These are phyloP conservation scores for Ostrea edulis DNA, from an alignment of 1,140 invertebrate species.

Conservation along the genomic window DNA sequence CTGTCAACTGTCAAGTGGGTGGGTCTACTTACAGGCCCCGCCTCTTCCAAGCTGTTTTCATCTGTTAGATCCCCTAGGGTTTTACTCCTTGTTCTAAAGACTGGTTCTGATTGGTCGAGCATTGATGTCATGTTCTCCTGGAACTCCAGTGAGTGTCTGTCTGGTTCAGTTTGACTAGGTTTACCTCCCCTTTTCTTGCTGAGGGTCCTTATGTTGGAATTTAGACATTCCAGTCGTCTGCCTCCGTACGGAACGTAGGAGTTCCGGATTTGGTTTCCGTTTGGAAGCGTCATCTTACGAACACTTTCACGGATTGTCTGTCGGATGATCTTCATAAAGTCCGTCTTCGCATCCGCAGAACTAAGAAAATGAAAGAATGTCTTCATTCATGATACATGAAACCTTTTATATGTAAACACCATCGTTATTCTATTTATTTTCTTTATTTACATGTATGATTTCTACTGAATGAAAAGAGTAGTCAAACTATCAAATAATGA, in stretches of 20 bases:
- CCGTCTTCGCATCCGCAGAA: constrained; percentile 95
- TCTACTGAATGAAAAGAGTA: too few relatives aligned
- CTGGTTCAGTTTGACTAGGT: constrained; percentile 80
- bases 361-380: constrained; percentile 80
- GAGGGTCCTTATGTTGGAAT: constrained; percentile 80
- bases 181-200: constrained; percentile 83
- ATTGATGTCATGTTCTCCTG: constrained; percentile 81
- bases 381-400: too few relatives aligned
- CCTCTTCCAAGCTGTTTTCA: constrained; percentile 88
- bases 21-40: constrained; percentile 91
- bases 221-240: constrained; percentile 61
- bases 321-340: constrained; percentile 96
- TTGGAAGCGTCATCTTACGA: constrained; percentile 73
- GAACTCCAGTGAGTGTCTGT: constrained; percentile 93
- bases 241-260: constrained; percentile 70
- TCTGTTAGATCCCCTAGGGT: constrained; percentile 88
- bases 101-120: constrained; percentile 84
- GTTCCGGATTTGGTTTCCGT: constrained; percentile 53
- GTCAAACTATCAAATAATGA: too few relatives aligned
- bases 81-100: constrained; percentile 91
- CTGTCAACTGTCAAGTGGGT: constrained; percentile 80
- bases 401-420: too few relatives aligned
- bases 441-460: too few relatives aligned
- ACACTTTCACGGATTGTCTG: constrained; percentile 93
- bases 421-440: too few relatives aligned